phyloP scores from a whole-genome alignment of 2,888 invertebrate species.

The Dryobota labecula region DNA sequence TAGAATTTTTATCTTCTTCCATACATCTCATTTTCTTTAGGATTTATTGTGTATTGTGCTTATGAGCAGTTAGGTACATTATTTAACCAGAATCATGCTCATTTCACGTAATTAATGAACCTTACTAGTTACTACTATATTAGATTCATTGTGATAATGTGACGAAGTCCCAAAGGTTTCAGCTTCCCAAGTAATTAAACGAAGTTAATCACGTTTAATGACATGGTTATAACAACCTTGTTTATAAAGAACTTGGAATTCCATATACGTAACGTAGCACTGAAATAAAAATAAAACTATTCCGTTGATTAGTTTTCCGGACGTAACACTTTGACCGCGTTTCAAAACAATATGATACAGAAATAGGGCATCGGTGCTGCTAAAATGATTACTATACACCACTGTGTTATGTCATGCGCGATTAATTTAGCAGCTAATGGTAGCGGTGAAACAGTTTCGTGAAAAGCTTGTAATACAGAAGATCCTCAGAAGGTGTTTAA shows the following conservation, averaged over 20 bases:
- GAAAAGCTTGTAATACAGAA: background rate
- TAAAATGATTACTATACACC: conserved; percentile 53
- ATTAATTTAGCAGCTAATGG: conserved; percentile 38
- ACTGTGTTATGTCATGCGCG: conserved; percentile 26
- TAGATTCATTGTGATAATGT: conserved; percentile 33
- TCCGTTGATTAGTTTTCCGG: conserved; percentile 62
- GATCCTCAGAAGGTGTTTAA: background rate
- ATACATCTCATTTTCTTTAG: background rate
- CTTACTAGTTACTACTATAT: conserved; percentile 42
- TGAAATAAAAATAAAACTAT: conserved; percentile 53
- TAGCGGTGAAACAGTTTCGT: background rate
- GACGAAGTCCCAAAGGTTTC: conserved; percentile 30
- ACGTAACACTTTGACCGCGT: conserved; percentile 59
- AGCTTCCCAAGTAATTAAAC: conserved; percentile 33
- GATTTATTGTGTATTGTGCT: background rate
- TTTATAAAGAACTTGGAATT: conserved; percentile 20
- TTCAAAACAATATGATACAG: conserved; percentile 57
- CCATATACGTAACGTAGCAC: conserved; percentile 6
- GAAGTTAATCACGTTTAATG: conserved; percentile 19
- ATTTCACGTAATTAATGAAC: conserved; percentile 5
- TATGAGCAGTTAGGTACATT: background rate
- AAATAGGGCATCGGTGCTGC: conserved; percentile 55
- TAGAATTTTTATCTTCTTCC: background rate
- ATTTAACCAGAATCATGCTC: background rate
- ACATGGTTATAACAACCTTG: conserved; percentile 17